Percentiles rank a stretch among this genome's conserved stretches.
These are phyloP conservation scores for Cyrtorhinus lividipennis DNA, from an alignment of 1,140 invertebrate species.

Conservation along the genomic window DNA sequence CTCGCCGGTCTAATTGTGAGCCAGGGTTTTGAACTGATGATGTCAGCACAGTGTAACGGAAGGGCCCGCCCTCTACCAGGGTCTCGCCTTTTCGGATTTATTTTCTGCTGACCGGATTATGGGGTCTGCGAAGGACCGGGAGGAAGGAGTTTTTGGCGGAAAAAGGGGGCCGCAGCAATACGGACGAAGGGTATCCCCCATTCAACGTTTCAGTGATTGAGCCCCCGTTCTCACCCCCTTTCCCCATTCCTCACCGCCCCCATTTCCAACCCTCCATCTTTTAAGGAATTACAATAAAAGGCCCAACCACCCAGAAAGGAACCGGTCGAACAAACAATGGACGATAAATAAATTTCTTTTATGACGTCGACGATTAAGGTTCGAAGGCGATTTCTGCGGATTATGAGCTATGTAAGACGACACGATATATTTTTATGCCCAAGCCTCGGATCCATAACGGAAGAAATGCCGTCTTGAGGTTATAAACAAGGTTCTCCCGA, in stretches of 20 bases:
- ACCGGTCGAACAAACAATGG: background rate
- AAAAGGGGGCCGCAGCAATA: background rate
- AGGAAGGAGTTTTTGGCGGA: background rate
- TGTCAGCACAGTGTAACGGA: background rate
- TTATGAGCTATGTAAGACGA: no score
- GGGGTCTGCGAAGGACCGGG: background rate
- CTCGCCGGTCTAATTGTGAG: background rate
- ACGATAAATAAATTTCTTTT: background rate
- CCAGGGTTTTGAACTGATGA: background rate
- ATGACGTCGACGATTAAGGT: background rate
- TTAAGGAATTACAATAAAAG: background rate
- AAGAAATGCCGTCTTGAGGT: no score
- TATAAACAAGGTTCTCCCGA: no score
- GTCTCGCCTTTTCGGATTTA: constrained; percentile 3
- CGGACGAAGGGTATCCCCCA: background rate
- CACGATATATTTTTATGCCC: no score
- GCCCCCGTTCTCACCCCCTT: background rate
- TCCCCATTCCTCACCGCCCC: background rate
- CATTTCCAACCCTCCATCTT: background rate
- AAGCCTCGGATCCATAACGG: no score
- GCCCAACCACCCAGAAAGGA: background rate
- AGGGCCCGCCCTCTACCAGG: background rate
- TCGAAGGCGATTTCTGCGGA: no score
- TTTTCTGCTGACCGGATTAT: constrained; percentile 13
- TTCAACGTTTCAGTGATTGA: constrained; percentile 1